Conservation (phyloP, 2,797 vertebrate genomes). For the Anas georgica region DNA sequence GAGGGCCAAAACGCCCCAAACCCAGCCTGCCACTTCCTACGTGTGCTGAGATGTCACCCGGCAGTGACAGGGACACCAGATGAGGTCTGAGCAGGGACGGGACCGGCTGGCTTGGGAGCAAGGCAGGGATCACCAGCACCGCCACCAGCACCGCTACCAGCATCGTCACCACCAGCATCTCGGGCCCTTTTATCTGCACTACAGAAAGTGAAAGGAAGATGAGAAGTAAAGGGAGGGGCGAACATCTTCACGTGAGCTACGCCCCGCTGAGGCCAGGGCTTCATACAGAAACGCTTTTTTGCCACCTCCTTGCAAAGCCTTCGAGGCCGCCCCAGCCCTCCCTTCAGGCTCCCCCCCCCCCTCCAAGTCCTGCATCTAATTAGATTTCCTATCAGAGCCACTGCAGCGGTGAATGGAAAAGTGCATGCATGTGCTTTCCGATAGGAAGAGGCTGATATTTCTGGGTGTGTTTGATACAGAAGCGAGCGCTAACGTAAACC, state of each 20-base stretch:
- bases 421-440: neutral
- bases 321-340: neutral
- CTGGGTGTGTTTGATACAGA: neutral
- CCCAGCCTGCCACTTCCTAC: neutral
- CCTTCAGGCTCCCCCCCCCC: neutral
- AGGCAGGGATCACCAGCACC: neutral
- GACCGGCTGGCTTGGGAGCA: neutral
- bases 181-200: neutral
- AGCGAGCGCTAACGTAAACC: constrained; percentile 11
- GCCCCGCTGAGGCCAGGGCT: neutral
- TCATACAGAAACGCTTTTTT: neutral
- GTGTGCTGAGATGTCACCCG: fast-evolving
- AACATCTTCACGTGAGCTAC: neutral
- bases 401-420: fast-evolving
- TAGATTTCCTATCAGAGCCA: neutral
- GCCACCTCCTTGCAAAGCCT: neutral
- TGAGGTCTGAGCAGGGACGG: neutral
- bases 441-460: constrained; percentile 8
- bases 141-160: neutral
- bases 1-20: fast-evolving
- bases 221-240: fast-evolving
- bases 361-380: neutral
- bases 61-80: fast-evolving
- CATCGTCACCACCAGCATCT: neutral
- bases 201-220: neutral